These are phyloP conservation scores for Enteromius viviparus DNA, from an alignment of 2,797 vertebrate species.

Conservation along the genomic window DNA sequence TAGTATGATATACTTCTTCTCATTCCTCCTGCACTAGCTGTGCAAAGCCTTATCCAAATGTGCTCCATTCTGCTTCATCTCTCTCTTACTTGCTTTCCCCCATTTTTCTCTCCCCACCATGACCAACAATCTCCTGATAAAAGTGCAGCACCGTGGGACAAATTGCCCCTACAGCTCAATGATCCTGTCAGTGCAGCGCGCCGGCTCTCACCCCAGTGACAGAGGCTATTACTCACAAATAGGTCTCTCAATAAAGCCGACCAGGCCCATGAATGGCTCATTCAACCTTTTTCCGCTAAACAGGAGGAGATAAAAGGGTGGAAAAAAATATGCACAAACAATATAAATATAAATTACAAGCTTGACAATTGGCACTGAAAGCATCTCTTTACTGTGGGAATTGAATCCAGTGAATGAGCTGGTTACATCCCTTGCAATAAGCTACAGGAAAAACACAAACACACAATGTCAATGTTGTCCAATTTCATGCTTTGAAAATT, in stretches of 20 bases:
- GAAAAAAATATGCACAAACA: slow-evolving; percentile 48
- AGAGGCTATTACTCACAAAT: slow-evolving; percentile 64
- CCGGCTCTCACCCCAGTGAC: slow-evolving; percentile 53
- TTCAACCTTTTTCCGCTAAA: slow-evolving; percentile 62
- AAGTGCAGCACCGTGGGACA: slow-evolving; percentile 52
- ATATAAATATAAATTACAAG: slow-evolving; percentile 58
- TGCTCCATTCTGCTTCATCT: slow-evolving; percentile 78
- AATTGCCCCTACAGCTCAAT: slow-evolving; percentile 63
- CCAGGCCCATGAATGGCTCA: slow-evolving; percentile 56
- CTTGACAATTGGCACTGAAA: slow-evolving; percentile 42
- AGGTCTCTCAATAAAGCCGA: slow-evolving; percentile 60
- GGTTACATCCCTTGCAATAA: slow-evolving; percentile 14
- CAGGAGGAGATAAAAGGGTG: slow-evolving; percentile 49
- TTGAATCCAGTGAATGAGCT: slow-evolving; percentile 13
- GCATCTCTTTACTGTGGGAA: slow-evolving; percentile 32
- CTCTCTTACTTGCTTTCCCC: slow-evolving; percentile 63
- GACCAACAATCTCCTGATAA: slow-evolving; percentile 59
- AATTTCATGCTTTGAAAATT: slow-evolving; percentile 26
- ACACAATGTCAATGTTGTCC: not conserved
- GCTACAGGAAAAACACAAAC: slow-evolving; percentile 28
- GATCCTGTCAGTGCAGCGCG: slow-evolving; percentile 61
- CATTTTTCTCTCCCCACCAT: slow-evolving; percentile 22
- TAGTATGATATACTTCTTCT: not conserved
- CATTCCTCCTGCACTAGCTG: slow-evolving; percentile 6
- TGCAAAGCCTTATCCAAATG: slow-evolving; percentile 67